These are phyloP conservation scores for Tenebrio molitor DNA, from an alignment of 1,140 invertebrate genomes.

Conservation along the genomic window DNA sequence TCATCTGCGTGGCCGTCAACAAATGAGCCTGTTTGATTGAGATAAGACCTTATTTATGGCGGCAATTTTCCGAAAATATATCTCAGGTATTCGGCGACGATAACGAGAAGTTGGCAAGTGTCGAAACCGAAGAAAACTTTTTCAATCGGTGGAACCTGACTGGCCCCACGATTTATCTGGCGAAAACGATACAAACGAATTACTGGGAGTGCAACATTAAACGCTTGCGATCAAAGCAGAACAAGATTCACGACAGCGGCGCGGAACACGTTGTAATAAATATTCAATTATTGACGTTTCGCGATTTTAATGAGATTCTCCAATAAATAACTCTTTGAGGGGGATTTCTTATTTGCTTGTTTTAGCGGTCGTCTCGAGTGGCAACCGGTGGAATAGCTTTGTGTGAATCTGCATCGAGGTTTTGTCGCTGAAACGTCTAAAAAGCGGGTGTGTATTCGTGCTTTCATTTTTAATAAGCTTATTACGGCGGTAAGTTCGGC, in stretches of 20 bases:
- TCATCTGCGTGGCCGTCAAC: conserved; percentile 1
- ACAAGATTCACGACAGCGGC: background rate
- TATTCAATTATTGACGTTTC: conserved; percentile 46
- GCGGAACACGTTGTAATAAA: conserved; percentile 36
- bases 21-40: conserved; percentile 12
- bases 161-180: background rate
- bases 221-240: conserved; percentile 1
- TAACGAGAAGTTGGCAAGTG: background rate
- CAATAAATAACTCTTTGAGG: conserved; percentile 41
- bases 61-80: background rate
- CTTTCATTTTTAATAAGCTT: conserved; percentile 35
- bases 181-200: background rate
- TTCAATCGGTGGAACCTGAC: background rate
- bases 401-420: background rate
- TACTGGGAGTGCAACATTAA: background rate
- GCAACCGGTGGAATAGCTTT: background rate
- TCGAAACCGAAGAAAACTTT: conserved; percentile 9
- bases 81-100: conserved; percentile 6
- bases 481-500: conserved; percentile 17
- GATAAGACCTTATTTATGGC: conserved; percentile 2
- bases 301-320: conserved; percentile 45
- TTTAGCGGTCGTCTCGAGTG: conserved; percentile 5
- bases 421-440: conserved; percentile 7
- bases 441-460: conserved; percentile 10
- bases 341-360: conserved; percentile 47